Base-by-base conservation (phyloP, 2,113 vertebrate genomes). In the Oceanodroma tethys region DNA sequence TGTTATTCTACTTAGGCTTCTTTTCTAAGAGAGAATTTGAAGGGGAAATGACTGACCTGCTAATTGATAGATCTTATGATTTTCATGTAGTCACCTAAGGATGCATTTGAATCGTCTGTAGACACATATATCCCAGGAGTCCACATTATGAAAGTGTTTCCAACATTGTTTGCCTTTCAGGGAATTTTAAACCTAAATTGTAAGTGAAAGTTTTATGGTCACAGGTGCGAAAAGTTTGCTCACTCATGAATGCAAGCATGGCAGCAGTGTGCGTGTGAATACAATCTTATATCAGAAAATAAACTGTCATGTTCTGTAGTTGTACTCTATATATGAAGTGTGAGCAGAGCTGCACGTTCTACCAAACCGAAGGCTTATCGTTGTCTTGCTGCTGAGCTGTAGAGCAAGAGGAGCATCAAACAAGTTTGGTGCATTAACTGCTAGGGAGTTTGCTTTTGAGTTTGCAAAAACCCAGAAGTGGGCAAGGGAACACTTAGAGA, bases 361-460 rank as follows among this genome's bases (percentile, higher is more conserved):
- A 3, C 65, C 25, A 13, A 4, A 13, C 4, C 2, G 1, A 43
- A 29, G 26, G 4, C 3, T 21, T 16, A 14, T 3, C 1, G 1
- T 17, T 4, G 0, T 30, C 70, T 27, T 11, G n/a, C 25, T 67
- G 23, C 48, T 7, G 48, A 29, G 68, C 38, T 60, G 40, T 3
- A 40, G 21, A 50, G 36, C 30, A 16, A 21, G 13, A 23, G 60
- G 8, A 38, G 32, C 22, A 16, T 36, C 25, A 42, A 58, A 32
- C 4, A 14, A 7, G 22, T 22, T 25, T 50, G 23, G 29, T 30
- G 19, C 16, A 2, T 48, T 15, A 52, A 18, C 21, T 74, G 9
- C 22, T 4, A 9, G 40, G 71, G 36, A 72, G 27, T n/a, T n/a
- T n/a, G n/a, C 13, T 90, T 43, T 16, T 10, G 38, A 80, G 30